phyloP scores from a whole-genome alignment of 2,888 invertebrate genomes.

The Cybosia mesomella region DNA sequence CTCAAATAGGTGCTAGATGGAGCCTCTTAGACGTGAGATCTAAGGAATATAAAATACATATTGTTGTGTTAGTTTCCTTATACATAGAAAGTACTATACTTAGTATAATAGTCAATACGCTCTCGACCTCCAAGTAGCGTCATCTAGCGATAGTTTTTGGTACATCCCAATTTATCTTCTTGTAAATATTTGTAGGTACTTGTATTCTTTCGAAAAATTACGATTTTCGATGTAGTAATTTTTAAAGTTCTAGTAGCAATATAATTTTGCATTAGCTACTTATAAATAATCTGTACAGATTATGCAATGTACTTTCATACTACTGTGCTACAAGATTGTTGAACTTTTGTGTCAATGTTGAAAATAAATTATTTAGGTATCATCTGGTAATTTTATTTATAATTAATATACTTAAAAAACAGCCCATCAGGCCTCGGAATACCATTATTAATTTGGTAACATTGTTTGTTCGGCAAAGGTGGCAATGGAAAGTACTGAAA shows the following conservation, averaged over 20 bases:
- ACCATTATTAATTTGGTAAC: no score
- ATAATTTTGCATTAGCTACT: conserved; percentile 1
- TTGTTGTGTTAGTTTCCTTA: conserved; percentile 4
- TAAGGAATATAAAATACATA: not conserved
- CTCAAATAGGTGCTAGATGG: conserved; percentile 37
- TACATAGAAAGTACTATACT: conserved; percentile 5
- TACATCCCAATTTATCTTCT: conserved; percentile 26
- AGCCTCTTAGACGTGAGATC: conserved; percentile 16
- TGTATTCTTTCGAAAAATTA: conserved; percentile 20
- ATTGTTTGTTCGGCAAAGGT: no score
- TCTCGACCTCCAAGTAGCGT: conserved; percentile 7
- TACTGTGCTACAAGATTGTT: conserved; percentile 29
- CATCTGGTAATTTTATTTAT: conserved; percentile 34
- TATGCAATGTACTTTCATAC: conserved; percentile 24
- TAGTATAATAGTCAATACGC: not conserved
- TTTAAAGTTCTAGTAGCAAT: conserved; percentile 22
- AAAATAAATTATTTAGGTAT: conserved; percentile 52
- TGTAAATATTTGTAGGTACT: conserved; percentile 34
- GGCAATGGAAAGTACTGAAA: no score
- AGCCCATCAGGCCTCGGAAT: no score
- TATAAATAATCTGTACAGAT: conserved; percentile 18
- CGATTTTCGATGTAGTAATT: conserved; percentile 23
- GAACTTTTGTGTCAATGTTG: conserved; percentile 39
- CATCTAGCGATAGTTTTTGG: conserved; percentile 31
- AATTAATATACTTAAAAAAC: not conserved